Base-by-base conservation (phyloP, 2,113 vertebrate species). In the Callipepla squamata region DNA sequence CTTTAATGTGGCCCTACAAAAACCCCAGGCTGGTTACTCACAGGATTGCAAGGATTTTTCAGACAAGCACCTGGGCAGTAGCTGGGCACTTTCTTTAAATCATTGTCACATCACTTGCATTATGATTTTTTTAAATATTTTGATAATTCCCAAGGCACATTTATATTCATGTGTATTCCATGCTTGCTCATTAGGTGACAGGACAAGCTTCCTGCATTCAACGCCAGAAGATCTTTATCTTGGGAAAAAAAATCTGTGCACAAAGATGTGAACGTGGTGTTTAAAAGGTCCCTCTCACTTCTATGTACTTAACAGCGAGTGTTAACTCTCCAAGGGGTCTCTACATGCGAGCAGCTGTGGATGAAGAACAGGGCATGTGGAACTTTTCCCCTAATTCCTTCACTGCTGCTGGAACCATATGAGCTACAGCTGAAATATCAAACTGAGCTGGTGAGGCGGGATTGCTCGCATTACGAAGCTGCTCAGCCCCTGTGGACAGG, bases 191-290 rank as follows among this genome's bases (percentile, higher is more conserved):
- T 85, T 48, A 85, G 72, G 14, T 57, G 84, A 50, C 62, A 42
- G 19, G 22, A 95, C 69, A 48, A 70, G 38, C 42, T 97, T 95
- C 87, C 93, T 95, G 87, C 17, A 50, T 38, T 70, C 40, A 8
- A 76, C 22, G 58, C 57, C 48, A 88, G 62, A 92, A 89, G 78
- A 92, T 69, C 40, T 55, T 89, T 78, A 72, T 85, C 74, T 72
- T 34, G 26, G 21, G 38, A 89, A 78, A 88, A 83, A 83, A 66
- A 87, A 85, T 70, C 34, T 77, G 53, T 4, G 1, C 14, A 51
- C 25, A 40, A 83, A 69, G 26, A 66, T n/a, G 36, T 63, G 53
- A 57, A 80, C 25, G 11, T 40, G 57, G 32, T 51, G 26, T 91
- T 87, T 69, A 30, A 73, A 90, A 91, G 38, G 45, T 63, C 40